phyloP scores from a whole-genome alignment of 92 coral and sea anemone genomes.

The Muricea muricata region DNA sequence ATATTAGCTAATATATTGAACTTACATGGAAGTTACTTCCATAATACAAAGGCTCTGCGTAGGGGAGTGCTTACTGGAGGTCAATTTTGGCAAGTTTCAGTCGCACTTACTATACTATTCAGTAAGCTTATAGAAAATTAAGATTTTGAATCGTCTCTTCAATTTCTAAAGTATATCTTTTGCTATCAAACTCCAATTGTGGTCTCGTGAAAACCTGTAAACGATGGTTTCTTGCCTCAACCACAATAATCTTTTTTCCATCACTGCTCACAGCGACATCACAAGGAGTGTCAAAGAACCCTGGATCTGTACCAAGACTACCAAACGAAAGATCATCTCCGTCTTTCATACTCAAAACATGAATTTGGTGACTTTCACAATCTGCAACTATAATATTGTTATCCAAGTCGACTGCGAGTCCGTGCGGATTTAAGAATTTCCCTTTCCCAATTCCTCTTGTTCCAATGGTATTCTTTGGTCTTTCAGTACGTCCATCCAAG shows the following conservation, averaged over 20 bases:
- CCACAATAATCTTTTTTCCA: constrained; percentile 86
- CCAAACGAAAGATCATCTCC: constrained; percentile 78
- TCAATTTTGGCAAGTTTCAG: no score
- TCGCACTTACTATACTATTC: no score
- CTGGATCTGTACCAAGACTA: constrained; percentile 88
- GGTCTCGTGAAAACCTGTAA: constrained; percentile 68
- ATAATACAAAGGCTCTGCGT: no score
- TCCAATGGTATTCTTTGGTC: constrained; percentile 71
- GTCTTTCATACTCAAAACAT: constrained; percentile 77
- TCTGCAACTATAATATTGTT: constrained; percentile 86
- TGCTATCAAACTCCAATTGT: neutral
- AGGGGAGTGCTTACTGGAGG: no score
- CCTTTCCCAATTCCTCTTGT: constrained; percentile 82
- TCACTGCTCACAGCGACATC: constrained; percentile 83
- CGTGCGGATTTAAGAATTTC: constrained; percentile 78
- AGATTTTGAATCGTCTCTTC: neutral
- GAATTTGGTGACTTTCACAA: constrained; percentile 85
- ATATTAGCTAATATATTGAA: no score
- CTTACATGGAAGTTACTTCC: no score
- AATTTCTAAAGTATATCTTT: neutral
- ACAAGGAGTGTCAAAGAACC: constrained; percentile 88
- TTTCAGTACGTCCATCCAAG: constrained; percentile 69
- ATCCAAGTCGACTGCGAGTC: constrained; percentile 74
- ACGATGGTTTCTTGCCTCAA: constrained; percentile 88
- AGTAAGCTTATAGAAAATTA: no score